Evolutionary conservation across 2,797 vertebrate genomes (phyloP), one percentile per base, ranked within the genome.

Genomic region (Psittacula derbiana): DNA sequence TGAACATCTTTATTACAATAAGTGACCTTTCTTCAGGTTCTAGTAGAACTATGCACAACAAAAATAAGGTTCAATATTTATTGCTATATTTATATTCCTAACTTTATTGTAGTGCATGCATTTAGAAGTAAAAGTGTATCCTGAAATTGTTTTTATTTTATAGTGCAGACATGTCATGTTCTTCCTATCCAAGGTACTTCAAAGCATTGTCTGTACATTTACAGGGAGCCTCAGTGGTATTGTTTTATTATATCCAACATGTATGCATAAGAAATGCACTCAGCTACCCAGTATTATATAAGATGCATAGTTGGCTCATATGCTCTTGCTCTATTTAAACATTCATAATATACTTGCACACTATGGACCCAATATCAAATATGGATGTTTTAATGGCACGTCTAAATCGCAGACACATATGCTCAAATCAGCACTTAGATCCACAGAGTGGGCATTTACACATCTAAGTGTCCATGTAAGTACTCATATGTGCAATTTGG

Each of bases 401-500:
- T 67, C 76, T 93, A 73, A 92, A 92, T 80, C 78, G 92, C 50
- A 71, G 46, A 71, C 47, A 33, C 24, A 27, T 73, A 79, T 76
- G 55, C 69, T 89, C 90, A 88, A 85, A 95, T 79, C 50, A 80
- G 80, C 76, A 80, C 47, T 94, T 87, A 88, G 80, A 62, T 64
- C 58, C 90, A 84, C 46, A 36, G 76, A 92, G 69, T 66, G 24
- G 44, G 44, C 62, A 91, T 92, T 96, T 95, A 70, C 43, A 79
- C 81, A 58, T 62, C 46, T 73, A 96, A 96, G 78, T 78, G 80
- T 79, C 47, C 72, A 40, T 86, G 49, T 66, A 86, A 93, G 86
- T 71, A 78, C 75, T 57, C 88, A 93, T 95, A 93, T 70, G 80
- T 70, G 74, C 43, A 80, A 72, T 96, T 92, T 72, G 52, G 70